Evolutionary conservation across 2,797 vertebrate genomes (phyloP), one percentile per base, ranked within the genome.

Genomic region (Clarias fuscus): DNA sequence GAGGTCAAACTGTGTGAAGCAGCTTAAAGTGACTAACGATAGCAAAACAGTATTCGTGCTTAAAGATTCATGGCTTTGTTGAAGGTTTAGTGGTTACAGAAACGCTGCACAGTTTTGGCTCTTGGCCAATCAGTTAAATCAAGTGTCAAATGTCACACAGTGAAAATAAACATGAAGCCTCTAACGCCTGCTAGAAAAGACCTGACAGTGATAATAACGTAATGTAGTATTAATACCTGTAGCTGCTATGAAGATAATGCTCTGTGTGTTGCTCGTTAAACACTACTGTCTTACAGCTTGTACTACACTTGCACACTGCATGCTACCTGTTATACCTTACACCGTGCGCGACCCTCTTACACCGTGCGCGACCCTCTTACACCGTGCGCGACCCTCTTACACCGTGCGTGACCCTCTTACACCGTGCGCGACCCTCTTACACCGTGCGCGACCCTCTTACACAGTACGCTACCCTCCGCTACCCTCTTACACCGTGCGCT

Each of bases 1-100:
- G 30, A 84, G 84, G 89, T 90, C 84, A 83, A 87, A 40, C 78
- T 10, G 78, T 75, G 87, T 84, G 78, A 87, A 86, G 82, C n/a
- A 56, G n/a, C 56, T 81, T 64, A 72, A 86, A n/a, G 22, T 48
- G 71, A 58, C 77, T 59, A 84, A 84, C 64, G 58, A 53, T 53
- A 78, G 58, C 72, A 78, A 24, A n/a, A 30, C 67, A 83, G 40
- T 72, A 68, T 53, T 72, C 33, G 75, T 40, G 86, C 40, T 79
- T 18, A 79, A 82, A 82, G 40, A 82, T 53, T 67, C 64, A 40
- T 6, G 4, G 37, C 6, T 81, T 81, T 65, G 79, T 48, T 48
- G 24, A 81, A 48, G 13, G 79, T 65, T 22, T 20, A 18, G 22
- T 18, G 79, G 61, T 81, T 81, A 65, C 62, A 0, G 11, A 37